phyloP scores from a whole-genome alignment of 1,140 invertebrate species.

The Bombus balteatus region DNA sequence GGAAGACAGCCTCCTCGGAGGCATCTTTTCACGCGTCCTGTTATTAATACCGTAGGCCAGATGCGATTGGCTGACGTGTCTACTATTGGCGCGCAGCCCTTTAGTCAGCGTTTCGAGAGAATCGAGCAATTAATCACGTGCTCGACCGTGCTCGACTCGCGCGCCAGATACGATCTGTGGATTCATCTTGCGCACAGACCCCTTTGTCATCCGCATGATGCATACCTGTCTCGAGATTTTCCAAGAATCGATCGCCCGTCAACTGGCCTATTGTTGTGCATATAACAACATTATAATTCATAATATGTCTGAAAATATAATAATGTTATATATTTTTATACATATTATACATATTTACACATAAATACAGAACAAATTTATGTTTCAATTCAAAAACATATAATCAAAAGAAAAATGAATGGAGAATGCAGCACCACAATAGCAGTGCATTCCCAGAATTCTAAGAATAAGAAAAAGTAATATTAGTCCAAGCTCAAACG shows the following conservation, averaged over 20 bases:
- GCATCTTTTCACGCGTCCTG: conserved; percentile 35
- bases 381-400: no score
- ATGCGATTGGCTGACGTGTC: conserved; percentile 42
- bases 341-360: no score
- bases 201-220: conserved; percentile 26
- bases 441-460: no score
- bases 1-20: conserved; percentile 1
- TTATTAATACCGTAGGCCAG: conserved; percentile 58
- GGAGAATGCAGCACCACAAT: no score
- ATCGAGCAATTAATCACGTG: conserved; percentile 73
- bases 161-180: not conserved
- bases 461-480: no score
- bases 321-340: no score
- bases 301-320: no score
- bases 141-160: conserved; percentile 36
- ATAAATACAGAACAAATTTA: no score
- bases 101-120: conserved; percentile 70
- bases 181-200: not conserved
- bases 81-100: conserved; percentile 16
- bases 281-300: no score
- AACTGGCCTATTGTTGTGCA: not conserved
- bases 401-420: no score
- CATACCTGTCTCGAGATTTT: not conserved
- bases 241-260: not conserved
- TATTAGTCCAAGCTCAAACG: no score